Evolutionary conservation across 2,888 invertebrate genomes (phyloP), one percentile per base, ranked within the genome.

Genomic region (Machimus rusticus): DNA sequence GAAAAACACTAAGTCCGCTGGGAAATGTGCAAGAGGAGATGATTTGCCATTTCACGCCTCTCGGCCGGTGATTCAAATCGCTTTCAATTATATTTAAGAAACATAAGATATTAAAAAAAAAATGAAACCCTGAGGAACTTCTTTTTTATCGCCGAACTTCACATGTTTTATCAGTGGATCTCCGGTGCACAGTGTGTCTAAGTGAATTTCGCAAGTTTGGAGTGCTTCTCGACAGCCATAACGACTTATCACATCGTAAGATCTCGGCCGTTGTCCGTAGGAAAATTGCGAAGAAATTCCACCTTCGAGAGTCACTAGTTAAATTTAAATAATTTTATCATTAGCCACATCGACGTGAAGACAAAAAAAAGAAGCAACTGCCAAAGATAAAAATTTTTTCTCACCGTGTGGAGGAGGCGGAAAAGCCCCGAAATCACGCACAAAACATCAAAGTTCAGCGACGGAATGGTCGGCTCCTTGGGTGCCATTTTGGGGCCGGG

Each of bases 281-380:
- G 51, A 66, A 66, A 66, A 66, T 66, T 66, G 66, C 66, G 9
- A 51, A 66, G 66, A 57, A 57, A 37, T 66, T 57, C 82, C 82
- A 82, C 82, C 82, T 82, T 82, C 51, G 57, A 37, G 66, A 66
- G 51, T 66, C 82, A 82, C 82, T 82, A 82, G 82, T 82, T 82
- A 82, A 82, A 82, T 82, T 82, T 82, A 82, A 82, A 82, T 82
- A 82, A 82, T 82, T 82, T 82, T 82, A 37, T 66, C 82, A 82
- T 82, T 82, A 82, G 66, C 79, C 28, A 79, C 51, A 79, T 79
- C 28, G 23, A 51, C 66, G 66, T 28, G 66, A 66, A 66, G 66
- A 23, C 66, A 66, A 66, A 66, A 66, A 55, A 66, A 23, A 43
- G 51, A 39, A 8, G 1, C 39, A 39, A 79, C 79, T 51, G 23